Evolutionary conservation across 2,888 invertebrate genomes (phyloP), one percentile per base, ranked within the genome.

Genomic region (Eupithecia subfuscata): DNA sequence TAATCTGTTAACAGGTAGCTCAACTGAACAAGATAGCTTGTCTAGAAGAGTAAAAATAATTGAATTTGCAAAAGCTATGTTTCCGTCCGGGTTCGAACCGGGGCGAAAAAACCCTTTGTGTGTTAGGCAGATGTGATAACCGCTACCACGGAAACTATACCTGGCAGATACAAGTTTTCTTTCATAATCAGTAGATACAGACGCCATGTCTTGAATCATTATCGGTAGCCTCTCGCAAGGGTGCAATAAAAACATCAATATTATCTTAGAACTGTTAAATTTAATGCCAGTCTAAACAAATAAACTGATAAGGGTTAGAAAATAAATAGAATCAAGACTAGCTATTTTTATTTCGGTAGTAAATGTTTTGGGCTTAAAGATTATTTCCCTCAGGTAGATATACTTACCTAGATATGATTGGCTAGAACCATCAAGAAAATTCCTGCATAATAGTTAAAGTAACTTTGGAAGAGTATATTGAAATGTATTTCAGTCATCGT

Each of bases 121-220:
- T 97, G 97, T 97, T 97, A 97, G 97, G 97, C 97, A 97, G 97
- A 97, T 97, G 97, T 97, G 97, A 97, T 97, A 97, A 97, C 97
- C 97, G 96, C 97, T 97, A 97, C 97, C 97, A 97, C 97, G 96
- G 96, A 97, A 97, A 97, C 96, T 75, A 75, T 80, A 56, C 5
- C 12, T 18, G 0, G 0, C 0, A 0, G 8, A 1, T 37, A 1
- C 18, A 78, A 77, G 63, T 75, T 75, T 69, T 65, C 14, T 25
- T 25, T 45, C 25, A 43, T 16, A 25, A 68, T 45, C 43, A 43
- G 7, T 16, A n/a, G 2, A 52, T 2, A n/a, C 52, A 52, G n/a
- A 5, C 9, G n/a, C 45, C 45, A 6, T 45, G 45, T 45, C 45
- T 45, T 18, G 16, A 16, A 45, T 45, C 16, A 7, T 74, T 67